Base-by-base conservation (phyloP, 2,888 invertebrate genomes). In the Heliconius charithonia region DNA sequence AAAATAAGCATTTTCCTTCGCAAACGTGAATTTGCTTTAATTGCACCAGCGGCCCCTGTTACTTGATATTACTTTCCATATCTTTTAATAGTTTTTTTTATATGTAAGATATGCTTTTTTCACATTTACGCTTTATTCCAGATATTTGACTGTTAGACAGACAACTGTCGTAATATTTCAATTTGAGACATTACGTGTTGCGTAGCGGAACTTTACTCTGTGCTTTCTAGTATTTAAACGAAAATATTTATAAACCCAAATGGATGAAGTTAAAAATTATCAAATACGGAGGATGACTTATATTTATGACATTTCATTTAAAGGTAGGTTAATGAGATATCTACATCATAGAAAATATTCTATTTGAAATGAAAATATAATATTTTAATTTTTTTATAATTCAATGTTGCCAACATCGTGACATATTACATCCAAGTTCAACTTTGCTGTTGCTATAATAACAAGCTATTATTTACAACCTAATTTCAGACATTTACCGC, bases 401-500 rank as follows among this genome's bases (percentile, higher is more conserved):
- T 59, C 59, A 59, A 59, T n/a, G 12, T 25, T 9, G 41, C 25
- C 41, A 69, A 56, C n/a, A 29, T n/a, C 22, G 22, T 22, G 45
- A 59, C 73, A 63, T 59, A 67, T 67, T 41, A 71, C 63, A 69
- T 63, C 51, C 27, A 77, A 80, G 77, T 78, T 79, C 62, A 78
- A 75, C 79, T 78, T 76, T 72, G 72, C 78, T 73, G 65, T 74
- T 41, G 22, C 13, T 71, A 75, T 75, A 77, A 76, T 79, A 76
- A 81, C 80, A 82, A 81, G 71, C 51, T 80, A 79, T 82, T 79
- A 83, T 83, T 51, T 84, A 81, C 86, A 37, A 87, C 84, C 83
- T 87, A 85, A 89, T 90, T 89, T 86, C 82, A 82, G 77, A 81
- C 86, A 87, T 88, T 89, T 86, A 79, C 83, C 89, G 91, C 85